Evolutionary conservation across 2,888 invertebrate species (phyloP), one percentile per base, ranked within the genome.

Genomic region (Meganola albula): DNA sequence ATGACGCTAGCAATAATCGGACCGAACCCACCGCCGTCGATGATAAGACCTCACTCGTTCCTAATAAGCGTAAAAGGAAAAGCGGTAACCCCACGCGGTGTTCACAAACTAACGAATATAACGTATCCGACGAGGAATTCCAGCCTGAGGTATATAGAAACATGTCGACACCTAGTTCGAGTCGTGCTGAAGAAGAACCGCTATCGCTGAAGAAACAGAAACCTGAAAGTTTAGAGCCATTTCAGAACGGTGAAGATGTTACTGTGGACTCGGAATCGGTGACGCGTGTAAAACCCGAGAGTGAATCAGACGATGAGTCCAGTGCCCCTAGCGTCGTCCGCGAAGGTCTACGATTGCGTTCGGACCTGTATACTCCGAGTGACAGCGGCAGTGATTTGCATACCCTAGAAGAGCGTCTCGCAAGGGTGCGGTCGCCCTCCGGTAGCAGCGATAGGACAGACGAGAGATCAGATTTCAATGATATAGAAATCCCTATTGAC

Each of bases 41-140:
- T 30, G 88, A 88, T 48, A 87, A 87, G 57, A 70, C 74, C 24
- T 74, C 71, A 10, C 50, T 74, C 39, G 79, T 84, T 58, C 92
- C 91, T 42, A 91, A 89, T 63, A 91, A 90, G 66, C 88, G 93
- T 51, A 95, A 95, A 63, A 86, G 94, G 32, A 94, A 94, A 74
- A 93, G 91, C 53, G 92, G 93, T 58, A 93, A 94, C 68, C 94
- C 94, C 2, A 94, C 92, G 4, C 86, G 92, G 53, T 93, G 93
- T 72, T 90, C 93, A 1, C 87, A 87, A 59, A 80, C 58, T 40
- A 80, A 80, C 45, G 87, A 87, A 64, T 84, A 83, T 41, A 84
- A 63, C 46, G 70, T 74, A 11, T 87, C 87, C 4, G 87, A 86
- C 35, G 87, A 87, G 39, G 87, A 87, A 51, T 83, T 67, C 53